These are phyloP conservation scores for Bombus ignitus DNA, from an alignment of 1,140 invertebrate genomes.

Conservation along the genomic window DNA sequence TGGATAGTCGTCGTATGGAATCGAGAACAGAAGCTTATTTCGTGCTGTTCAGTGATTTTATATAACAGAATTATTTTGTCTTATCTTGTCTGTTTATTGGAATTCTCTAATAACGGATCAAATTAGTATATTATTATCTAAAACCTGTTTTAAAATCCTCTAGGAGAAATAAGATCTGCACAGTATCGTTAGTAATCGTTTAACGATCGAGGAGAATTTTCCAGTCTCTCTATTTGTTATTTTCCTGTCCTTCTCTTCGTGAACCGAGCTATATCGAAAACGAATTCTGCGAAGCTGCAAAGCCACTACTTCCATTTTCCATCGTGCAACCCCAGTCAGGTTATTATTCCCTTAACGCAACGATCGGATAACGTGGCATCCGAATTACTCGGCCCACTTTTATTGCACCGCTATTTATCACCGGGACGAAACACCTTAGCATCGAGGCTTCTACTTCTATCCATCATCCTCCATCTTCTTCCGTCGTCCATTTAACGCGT, in stretches of 20 bases:
- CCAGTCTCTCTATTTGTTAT: neutral
- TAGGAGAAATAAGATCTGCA: no score
- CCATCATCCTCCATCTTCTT: constrained; percentile 41
- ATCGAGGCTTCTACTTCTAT: neutral
- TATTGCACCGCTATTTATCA: constrained; percentile 39
- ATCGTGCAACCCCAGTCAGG: neutral
- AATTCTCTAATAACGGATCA: no score
- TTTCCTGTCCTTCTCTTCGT: neutral
- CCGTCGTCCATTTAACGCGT: constrained; percentile 16
- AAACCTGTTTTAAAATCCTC: no score
- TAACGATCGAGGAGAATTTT: no score
- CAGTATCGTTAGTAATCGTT: neutral
- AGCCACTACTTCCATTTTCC: neutral
- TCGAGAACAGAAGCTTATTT: no score
- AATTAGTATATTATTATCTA: no score
- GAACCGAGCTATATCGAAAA: neutral
- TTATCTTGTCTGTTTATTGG: no score
- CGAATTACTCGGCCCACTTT: constrained; percentile 25
- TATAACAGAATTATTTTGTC: neutral
- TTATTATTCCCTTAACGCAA: neutral
- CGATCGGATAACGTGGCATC: constrained; percentile 13
- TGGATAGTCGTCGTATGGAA: no score
- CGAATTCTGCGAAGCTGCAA: neutral
- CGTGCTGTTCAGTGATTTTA: neutral
- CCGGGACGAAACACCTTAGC: constrained; percentile 1